Conservation (phyloP, 1,140 invertebrate species). For the Atta cephalotes region DNA sequence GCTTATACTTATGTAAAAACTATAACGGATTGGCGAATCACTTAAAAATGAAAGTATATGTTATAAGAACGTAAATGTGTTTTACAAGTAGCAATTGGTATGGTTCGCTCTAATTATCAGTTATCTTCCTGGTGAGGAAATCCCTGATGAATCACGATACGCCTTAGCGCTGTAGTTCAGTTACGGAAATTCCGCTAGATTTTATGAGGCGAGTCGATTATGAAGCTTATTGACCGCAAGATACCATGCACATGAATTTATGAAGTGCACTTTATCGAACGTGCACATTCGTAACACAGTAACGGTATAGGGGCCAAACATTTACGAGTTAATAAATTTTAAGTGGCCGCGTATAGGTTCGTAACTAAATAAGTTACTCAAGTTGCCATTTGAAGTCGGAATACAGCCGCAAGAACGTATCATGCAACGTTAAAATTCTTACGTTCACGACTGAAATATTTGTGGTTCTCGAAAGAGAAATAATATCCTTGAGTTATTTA, state of each 20-base stretch:
- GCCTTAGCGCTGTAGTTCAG: neutral
- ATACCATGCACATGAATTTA: slow-evolving; percentile 33
- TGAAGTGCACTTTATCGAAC: slow-evolving; percentile 54
- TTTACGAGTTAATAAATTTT: slow-evolving; percentile 65
- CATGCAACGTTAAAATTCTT: neutral
- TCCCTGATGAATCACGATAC: slow-evolving; percentile 50
- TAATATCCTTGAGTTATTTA: neutral
- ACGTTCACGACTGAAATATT: slow-evolving; percentile 17
- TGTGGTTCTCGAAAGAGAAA: slow-evolving; percentile 2
- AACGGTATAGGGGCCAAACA: slow-evolving; percentile 40
- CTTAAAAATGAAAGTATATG: neutral
- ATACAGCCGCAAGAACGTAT: neutral
- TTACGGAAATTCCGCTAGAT: slow-evolving; percentile 36
- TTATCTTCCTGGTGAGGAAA: slow-evolving; percentile 15
- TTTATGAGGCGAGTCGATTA: slow-evolving; percentile 46
- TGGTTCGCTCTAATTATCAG: neutral
- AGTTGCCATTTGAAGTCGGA: neutral
- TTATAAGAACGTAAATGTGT: slow-evolving; percentile 9
- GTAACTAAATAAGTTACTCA: slow-evolving; percentile 47
- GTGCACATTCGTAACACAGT: slow-evolving; percentile 28
- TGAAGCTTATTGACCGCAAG: slow-evolving; percentile 32
- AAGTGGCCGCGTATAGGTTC: slow-evolving; percentile 21
- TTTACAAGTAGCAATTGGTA: neutral
- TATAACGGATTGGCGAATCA: neutral
- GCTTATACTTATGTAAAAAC: neutral